These are phyloP conservation scores for Lithosia quadra DNA, from an alignment of 2,888 invertebrate genomes.

Conservation along the genomic window DNA sequence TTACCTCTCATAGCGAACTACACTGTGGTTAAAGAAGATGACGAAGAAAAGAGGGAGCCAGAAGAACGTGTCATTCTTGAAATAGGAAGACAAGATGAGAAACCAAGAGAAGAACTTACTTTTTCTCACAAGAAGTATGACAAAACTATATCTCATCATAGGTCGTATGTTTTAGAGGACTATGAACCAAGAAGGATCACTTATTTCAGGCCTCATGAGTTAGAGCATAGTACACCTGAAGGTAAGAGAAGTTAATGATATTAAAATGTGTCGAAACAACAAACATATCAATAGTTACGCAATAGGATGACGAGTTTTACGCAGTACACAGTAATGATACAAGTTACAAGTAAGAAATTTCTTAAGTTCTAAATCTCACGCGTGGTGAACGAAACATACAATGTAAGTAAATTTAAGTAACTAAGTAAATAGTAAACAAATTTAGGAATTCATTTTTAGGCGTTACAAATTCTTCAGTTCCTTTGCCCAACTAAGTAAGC, in stretches of 20 bases:
- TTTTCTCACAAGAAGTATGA: constrained; percentile 85
- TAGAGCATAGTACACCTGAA: constrained; percentile 67
- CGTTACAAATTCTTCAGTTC: too few species aligned
- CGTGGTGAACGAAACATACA: not conserved
- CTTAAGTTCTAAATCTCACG: not conserved
- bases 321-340: constrained; percentile 2
- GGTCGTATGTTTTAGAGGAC: constrained; percentile 81
- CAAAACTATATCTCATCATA: constrained; percentile 82
- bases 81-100: constrained; percentile 83
- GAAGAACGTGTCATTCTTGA: constrained; percentile 82
- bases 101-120: constrained; percentile 76
- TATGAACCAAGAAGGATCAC: constrained; percentile 74
- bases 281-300: not conserved
- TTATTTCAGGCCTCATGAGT: constrained; percentile 76
- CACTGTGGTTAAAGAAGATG: constrained; percentile 74
- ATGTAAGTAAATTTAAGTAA: not conserved
- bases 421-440: not conserved
- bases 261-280: not conserved
- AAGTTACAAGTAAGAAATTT: not conserved
- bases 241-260: constrained; percentile 57
- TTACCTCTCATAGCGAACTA: constrained; percentile 78
- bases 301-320: not conserved
- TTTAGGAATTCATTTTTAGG: too few species aligned
- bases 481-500: too few species aligned
- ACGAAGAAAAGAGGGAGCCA: constrained; percentile 71